Base-by-base conservation (phyloP, 2,797 vertebrate species). In the Coregonus ussuriensis region DNA sequence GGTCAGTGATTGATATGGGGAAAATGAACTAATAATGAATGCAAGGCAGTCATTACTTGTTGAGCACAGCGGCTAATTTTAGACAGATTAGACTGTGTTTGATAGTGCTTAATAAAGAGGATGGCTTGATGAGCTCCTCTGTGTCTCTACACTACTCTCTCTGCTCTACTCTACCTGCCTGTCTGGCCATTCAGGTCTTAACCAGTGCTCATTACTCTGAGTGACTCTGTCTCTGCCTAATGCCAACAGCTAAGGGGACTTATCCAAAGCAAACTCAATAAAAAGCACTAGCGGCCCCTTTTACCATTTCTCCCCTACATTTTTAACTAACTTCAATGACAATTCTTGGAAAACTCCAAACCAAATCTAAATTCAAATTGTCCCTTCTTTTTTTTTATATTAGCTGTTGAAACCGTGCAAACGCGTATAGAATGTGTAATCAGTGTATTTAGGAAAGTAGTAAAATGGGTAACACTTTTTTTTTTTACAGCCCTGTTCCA, bases 21-120 rank as follows among this genome's bases (percentile, higher is more conserved):
- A 91, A 93, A 93, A 88, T 89, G 84, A 88, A 82, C 87, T 86
- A 84, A 90, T 94, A 95, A 94, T 93, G 93, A 93, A 94, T 94
- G 93, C 91, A 89, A 91, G 91, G 85, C 87, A 93, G 91, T 94
- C 93, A 92, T 92, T 93, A 93, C 91, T 90, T 91, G 86, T 88
- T 71, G 83, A 92, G 89, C 87, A 82, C 83, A 84, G 87, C 89
- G 88, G 89, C 91, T 94, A 92, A 91, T 93, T 92, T 93, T 89
- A 93, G 88, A 93, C 89, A 92, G 91, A 94, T 94, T 93, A 94
- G 92, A 89, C 80, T 18, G 77, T 87, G 91, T 91, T 91, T 93
- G 92, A 94, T 93, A 91, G 91, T 74, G 86, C 90, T 91, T 93
- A 92, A 93, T 94, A 91, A 91, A 93, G 91, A 89, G 88, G 78